Conservation (phyloP, 2,113 vertebrate genomes). For the Nothobranchius kuhntae region DNA sequence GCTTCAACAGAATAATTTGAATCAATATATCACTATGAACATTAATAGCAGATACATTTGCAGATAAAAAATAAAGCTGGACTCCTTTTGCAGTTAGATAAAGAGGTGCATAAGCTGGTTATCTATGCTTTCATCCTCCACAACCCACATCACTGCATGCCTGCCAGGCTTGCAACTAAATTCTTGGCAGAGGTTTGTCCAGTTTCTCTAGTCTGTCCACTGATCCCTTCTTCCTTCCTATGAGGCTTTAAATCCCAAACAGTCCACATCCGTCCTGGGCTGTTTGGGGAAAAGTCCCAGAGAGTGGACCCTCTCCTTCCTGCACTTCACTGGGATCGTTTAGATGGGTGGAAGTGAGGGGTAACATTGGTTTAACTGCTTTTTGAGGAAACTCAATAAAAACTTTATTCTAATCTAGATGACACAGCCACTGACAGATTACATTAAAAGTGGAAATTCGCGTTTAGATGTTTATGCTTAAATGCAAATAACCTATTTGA, state of each 20-base stretch:
- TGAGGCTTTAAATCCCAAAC: conserved; percentile 73
- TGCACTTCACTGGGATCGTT: conserved; percentile 20
- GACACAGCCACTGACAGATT: too few species aligned
- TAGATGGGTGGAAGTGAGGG: conserved; percentile 17
- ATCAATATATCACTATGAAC: too few species aligned
- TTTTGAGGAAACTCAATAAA: background rate
- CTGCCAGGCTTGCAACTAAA: conserved; percentile 40
- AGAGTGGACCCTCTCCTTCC: conserved; percentile 27
- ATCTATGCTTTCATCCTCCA: conserved; percentile 42
- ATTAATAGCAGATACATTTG: too few species aligned
- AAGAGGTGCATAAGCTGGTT: conserved; percentile 27
- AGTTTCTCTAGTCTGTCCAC: conserved; percentile 60
- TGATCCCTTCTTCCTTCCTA: conserved; percentile 69
- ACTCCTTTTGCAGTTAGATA: background rate
- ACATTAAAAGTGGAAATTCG: background rate
- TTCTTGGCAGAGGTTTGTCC: conserved; percentile 60
- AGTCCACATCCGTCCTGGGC: conserved; percentile 71
- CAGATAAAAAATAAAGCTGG: background rate
- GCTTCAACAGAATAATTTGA: too few species aligned
- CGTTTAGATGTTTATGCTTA: background rate
- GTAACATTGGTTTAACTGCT: background rate
- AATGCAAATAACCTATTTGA: too few species aligned
- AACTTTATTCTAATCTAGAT: too few species aligned
- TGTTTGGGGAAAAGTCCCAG: conserved; percentile 30
- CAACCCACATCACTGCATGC: conserved; percentile 43